A percentile compares a stretch with the other conserved stretches of the same genome.
phyloP scores from a whole-genome alignment of 2,113 vertebrate genomes.

The Oriolus oriolus region DNA sequence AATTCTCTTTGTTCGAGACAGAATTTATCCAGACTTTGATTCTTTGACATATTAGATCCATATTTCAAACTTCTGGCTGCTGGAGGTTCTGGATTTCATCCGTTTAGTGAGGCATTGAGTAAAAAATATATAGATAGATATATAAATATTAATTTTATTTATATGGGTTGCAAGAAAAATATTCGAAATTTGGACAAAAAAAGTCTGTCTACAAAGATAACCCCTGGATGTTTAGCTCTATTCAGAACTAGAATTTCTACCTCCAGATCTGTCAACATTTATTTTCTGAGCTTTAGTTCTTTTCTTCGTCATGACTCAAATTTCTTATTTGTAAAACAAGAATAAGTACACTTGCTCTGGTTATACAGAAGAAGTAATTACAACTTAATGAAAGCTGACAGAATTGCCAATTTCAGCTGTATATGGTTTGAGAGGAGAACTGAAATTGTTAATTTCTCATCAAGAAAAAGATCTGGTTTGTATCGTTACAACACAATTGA shows the following conservation, averaged over 20 bases:
- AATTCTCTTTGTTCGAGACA: neutral
- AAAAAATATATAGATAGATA: neutral
- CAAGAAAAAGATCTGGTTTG: neutral
- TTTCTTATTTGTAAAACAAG: neutral
- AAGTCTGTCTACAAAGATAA: neutral
- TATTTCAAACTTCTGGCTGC: neutral
- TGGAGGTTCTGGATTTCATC: neutral
- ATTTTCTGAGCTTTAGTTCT: neutral
- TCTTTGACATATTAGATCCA: neutral
- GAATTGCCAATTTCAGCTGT: constrained; percentile 17
- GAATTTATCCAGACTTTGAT: neutral
- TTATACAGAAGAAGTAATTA: constrained; percentile 25
- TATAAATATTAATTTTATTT: neutral
- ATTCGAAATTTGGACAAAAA: neutral
- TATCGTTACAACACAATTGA: neutral
- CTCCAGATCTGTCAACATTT: neutral
- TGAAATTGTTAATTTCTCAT: constrained; percentile 47
- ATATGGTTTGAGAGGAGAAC: constrained; percentile 1
- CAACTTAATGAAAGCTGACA: constrained; percentile 26
- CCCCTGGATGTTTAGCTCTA: neutral
- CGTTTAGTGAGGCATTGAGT: neutral
- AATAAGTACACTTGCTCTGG: neutral
- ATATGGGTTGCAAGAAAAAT: neutral
- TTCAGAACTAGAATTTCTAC: neutral
- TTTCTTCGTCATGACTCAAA: neutral